Base-by-base conservation (phyloP, 2,888 invertebrate species). In the Physocephala rufipes region DNA sequence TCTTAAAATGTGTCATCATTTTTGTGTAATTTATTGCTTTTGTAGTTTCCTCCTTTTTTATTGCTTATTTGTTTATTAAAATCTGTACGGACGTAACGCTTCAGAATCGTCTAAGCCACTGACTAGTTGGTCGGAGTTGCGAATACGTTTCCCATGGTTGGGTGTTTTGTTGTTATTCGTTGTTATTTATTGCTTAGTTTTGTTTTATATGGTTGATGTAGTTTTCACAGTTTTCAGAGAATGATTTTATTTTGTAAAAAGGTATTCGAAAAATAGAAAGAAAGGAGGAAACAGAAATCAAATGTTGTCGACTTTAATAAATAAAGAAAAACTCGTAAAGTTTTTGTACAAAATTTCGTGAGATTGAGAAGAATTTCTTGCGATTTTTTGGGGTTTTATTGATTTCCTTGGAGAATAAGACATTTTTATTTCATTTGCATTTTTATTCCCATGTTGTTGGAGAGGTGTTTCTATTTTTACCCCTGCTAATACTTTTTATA, bases 371-470 rank as follows among this genome's bases (percentile, higher is more conserved):
- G 49, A 2, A 49, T n/a, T n/a, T n/a, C n/a, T n/a, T n/a, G n/a
- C n/a, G n/a, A 49, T n/a, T 49, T 49, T 49, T 36, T 49, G 3
- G 49, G 15, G 49, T n/a, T 49, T 49, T 49, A 49, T 49, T 49
- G 49, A 49, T 49, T 49, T 49, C 49, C 49, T 49, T 49, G 7
- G 49, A 49, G 49, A n/a, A 13, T 49, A 49, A 49, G 16, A 19
- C n/a, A 49, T 15, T 49, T 49, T n/a, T 49, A 36, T 36, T 36
- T 9, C 36, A 7, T 4, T 9, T 36, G 36, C 36, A n/a, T n/a
- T n/a, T n/a, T n/a, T n/a, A n/a, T n/a, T n/a, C n/a, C n/a, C n/a
- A n/a, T 36, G 36, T 36, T 36, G 36, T 49, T n/a, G 49, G 49
- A 7, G 49, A 3, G 3, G 12, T 49, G 49, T n/a, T 49, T n/a